These are phyloP conservation scores for Picus viridis DNA, from an alignment of 2,797 vertebrate species.

Conservation along the genomic window DNA sequence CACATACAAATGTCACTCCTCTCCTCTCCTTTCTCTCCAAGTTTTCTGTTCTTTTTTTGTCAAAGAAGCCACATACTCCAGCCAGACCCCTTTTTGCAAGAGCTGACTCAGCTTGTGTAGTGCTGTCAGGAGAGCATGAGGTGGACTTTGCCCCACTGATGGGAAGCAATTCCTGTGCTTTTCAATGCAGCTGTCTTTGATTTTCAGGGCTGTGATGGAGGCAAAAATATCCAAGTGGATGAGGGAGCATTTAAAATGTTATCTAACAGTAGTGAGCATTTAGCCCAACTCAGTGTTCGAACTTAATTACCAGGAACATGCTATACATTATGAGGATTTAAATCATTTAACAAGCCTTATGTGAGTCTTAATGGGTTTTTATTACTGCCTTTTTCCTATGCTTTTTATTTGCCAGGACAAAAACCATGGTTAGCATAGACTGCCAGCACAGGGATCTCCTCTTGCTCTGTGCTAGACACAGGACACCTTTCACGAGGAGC, in stretches of 20 bases:
- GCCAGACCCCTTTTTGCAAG: neutral
- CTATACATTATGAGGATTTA: slow-evolving; percentile 82
- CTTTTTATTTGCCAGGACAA: slow-evolving; percentile 10
- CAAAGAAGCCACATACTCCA: neutral
- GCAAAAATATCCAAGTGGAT: neutral
- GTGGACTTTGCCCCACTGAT: neutral
- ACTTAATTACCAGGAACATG: slow-evolving; percentile 84
- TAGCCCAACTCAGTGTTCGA: slow-evolving; percentile 75
- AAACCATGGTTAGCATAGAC: neutral
- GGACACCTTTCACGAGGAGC: neutral
- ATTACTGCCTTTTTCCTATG: neutral
- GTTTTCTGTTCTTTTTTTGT: neutral
- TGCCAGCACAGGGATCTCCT: neutral
- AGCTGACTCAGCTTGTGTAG: neutral
- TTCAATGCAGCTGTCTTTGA: neutral
- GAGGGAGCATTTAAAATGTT: slow-evolving; percentile 68
- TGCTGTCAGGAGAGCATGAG: neutral
- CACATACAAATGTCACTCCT: neutral
- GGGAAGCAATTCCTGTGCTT: neutral
- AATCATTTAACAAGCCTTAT: slow-evolving; percentile 82
- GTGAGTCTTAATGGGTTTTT: slow-evolving; percentile 26
- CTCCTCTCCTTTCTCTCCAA: neutral
- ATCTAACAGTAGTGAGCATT: slow-evolving; percentile 70
- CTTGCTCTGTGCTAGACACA: neutral
- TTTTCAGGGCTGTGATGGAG: neutral